Base-by-base conservation (phyloP, 1,140 invertebrate genomes). In the Chelonus insularis region DNA sequence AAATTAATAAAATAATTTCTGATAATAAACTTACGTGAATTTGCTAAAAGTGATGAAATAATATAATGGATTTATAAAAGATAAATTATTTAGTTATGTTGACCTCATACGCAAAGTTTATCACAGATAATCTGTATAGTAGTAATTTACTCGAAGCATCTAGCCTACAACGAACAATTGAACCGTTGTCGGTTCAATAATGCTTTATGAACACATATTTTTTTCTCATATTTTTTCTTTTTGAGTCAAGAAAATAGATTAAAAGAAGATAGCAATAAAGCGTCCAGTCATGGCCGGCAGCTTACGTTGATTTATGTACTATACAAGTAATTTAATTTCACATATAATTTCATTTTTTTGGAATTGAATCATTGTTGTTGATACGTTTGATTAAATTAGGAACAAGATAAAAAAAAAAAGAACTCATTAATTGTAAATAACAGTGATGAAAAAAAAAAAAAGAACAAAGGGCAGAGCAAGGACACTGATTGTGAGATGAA, bases 131-230 rank as follows among this genome's bases (percentile, higher is more conserved):
- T 39, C 37, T 14, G n/a, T n/a, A n/a, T n/a, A n/a, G 14, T 39
- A 39, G 37, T 39, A 14, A 39, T 39, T 39, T 14, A 14, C n/a
- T 14, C 37, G 14, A 39, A 11, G 37, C 37, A 12, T 39, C 14
- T 11, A 11, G 37, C 14, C n/a, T 39, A n/a, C n/a, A n/a, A 9
- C 9, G 18, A 48, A 23, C 25, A 48, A 36, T n/a, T 32, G 21
- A 9, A 21, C 12, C 34, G 50, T 54, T 54, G 54, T 60, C 50
- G 16, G 48, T 32, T 54, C 58, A 50, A 60, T 60, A 60, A 60
- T n/a, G n/a, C n/a, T n/a, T n/a, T n/a, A n/a, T n/a, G n/a, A n/a
- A n/a, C n/a, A n/a, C n/a, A n/a, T n/a, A n/a, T n/a, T n/a, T n/a
- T n/a, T n/a, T n/a, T n/a, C n/a, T n/a, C n/a, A n/a, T n/a, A n/a